Evolutionary conservation across 2,113 vertebrate species (phyloP).

Genomic region (Lasiurus cinereus): DNA sequence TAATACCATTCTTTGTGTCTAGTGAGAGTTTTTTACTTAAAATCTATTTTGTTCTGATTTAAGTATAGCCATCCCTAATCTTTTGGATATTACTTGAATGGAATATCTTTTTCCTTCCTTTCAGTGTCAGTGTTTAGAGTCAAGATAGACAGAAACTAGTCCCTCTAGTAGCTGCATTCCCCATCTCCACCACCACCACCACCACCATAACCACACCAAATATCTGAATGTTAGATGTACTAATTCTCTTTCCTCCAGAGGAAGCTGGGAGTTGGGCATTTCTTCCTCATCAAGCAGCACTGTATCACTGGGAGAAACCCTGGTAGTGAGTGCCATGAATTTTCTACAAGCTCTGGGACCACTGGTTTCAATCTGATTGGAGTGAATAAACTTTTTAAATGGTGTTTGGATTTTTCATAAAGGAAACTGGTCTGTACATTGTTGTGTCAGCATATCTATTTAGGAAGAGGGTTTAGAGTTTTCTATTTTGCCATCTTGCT

Average conservation of each 20-base stretch:
- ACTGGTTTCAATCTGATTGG: neutral
- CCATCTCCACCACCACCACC: neutral
- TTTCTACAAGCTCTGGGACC: neutral
- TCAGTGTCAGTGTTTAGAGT: neutral
- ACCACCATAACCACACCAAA: neutral
- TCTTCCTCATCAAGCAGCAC: neutral
- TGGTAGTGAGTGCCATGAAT: neutral
- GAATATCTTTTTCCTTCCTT: neutral
- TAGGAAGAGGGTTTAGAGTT: neutral
- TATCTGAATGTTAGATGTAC: neutral
- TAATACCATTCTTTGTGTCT: neutral
- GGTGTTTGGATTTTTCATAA: neutral
- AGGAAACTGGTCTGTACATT: neutral
- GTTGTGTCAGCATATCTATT: neutral
- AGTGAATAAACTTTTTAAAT: neutral
- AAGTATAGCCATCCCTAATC: too few relatives aligned
- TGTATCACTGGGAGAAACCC: neutral
- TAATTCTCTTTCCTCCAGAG: neutral
- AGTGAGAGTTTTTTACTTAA: constrained; percentile 31
- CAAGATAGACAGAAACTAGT: neutral
- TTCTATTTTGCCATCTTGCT: neutral
- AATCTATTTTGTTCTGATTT: neutral
- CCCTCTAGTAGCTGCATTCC: neutral
- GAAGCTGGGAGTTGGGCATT: neutral
- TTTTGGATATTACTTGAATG: neutral